These are phyloP conservation scores for Dynastes tityus DNA, from an alignment of 2,888 invertebrate genomes.

Conservation along the genomic window DNA sequence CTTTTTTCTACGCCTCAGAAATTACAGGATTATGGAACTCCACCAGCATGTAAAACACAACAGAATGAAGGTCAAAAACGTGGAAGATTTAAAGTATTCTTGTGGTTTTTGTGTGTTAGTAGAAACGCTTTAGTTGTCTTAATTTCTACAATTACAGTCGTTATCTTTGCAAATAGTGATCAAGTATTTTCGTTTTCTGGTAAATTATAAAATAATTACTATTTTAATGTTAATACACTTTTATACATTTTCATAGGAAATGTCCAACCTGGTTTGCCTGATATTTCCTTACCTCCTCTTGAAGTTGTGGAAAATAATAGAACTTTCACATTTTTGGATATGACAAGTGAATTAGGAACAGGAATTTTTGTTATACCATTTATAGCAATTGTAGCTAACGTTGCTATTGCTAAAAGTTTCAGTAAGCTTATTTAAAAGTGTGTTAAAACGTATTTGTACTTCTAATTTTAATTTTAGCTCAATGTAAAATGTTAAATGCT, in stretches of 20 bases:
- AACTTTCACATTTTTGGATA: slow-evolving; percentile 72
- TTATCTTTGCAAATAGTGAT: slow-evolving; percentile 71
- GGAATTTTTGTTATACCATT: slow-evolving; percentile 83
- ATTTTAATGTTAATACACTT: background rate
- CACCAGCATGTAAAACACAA: slow-evolving; percentile 64
- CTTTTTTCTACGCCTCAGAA: slow-evolving; percentile 67
- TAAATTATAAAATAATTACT: slow-evolving; percentile 60
- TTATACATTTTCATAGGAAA: slow-evolving; percentile 69
- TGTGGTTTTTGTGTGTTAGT: slow-evolving; percentile 79
- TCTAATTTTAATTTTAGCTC: slow-evolving; percentile 69
- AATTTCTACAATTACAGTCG: slow-evolving; percentile 75
- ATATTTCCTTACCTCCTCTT: slow-evolving; percentile 73
- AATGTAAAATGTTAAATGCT: slow-evolving; percentile 81
- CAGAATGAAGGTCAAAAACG: slow-evolving; percentile 58
- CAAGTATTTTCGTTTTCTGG: slow-evolving; percentile 77
- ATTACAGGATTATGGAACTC: slow-evolving; percentile 72
- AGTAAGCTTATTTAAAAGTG: slow-evolving; percentile 72
- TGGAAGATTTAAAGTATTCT: slow-evolving; percentile 68
- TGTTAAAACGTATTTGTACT: background rate
- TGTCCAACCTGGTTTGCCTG: slow-evolving; percentile 77
- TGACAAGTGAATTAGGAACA: slow-evolving; percentile 77
- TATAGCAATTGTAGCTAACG: slow-evolving; percentile 83
- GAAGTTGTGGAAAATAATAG: slow-evolving; percentile 71
- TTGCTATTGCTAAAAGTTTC: slow-evolving; percentile 90
- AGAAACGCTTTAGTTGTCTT: slow-evolving; percentile 83